Evolutionary conservation across 2,797 vertebrate species (phyloP), one percentile per base, ranked within the genome.

Genomic region (Melopsittacus undulatus): DNA sequence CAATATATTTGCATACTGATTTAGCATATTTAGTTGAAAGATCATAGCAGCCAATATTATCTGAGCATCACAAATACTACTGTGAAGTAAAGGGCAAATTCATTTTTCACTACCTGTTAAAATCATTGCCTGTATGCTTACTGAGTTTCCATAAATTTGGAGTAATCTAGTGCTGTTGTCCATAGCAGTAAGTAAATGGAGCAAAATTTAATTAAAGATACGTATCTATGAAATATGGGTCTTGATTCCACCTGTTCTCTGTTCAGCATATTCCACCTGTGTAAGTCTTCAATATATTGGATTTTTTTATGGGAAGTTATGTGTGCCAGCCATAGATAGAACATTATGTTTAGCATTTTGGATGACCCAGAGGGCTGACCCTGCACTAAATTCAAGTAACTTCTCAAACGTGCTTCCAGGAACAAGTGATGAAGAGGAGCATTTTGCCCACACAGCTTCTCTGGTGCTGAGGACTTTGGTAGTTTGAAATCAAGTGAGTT

Each of bases 151-250:
- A 82, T 74, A 84, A 79, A 90, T 87, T 82, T 80, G 61, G 52
- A 84, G 43, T 82, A 69, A 77, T 61, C 74, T 89, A 89, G 82
- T 76, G 45, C 40, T 66, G 64, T 73, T 89, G 70, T 90, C 75
- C 74, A 38, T 49, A 84, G 70, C 70, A 82, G 83, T 76, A 74
- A 95, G 77, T 92, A 95, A 95, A 95, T 43, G 34, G 88, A 90
- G 61, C 63, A 84, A 89, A 95, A 92, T 69, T 73, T 93, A 95
- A 94, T 95, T 95, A 79, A 93, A 94, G 95, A 92, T 93, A 84
- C 14, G 7, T 94, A 86, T 94, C 85, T 94, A 15, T 87, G 62
- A 87, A 95, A 86, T 81, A 69, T 7, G 32, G 81, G 49, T 48
- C 84, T 76, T 92, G 70, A 90, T 91, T 90, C 56, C 16, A 45